A percentile compares a stretch with the other conserved stretches of the same genome.
phyloP scores from a whole-genome alignment of 2,113 vertebrate species.

The Otus sunia region DNA sequence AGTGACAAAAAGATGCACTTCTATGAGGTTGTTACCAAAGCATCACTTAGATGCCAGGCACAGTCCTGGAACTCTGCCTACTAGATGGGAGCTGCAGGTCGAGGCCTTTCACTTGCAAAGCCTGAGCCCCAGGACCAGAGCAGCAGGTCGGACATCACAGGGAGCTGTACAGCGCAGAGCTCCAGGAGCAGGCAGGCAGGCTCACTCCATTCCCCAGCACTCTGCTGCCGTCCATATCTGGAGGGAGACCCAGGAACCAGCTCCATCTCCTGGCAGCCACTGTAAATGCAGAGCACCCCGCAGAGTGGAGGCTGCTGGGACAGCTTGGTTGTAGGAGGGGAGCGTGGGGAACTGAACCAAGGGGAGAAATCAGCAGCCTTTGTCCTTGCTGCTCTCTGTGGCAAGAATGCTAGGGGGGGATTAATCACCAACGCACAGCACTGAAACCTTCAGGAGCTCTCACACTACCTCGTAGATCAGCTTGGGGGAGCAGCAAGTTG shows the following conservation, averaged over 20 bases:
- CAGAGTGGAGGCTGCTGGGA: not conserved
- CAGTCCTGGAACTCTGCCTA: not conserved
- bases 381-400: not conserved
- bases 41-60: not conserved
- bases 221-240: not conserved
- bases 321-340: not conserved
- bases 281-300: not conserved
- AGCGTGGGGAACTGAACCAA: not conserved
- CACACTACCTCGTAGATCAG: not conserved
- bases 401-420: not conserved
- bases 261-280: slow-evolving; percentile 52
- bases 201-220: not conserved
- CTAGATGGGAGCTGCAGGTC: not conserved
- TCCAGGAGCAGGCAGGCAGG: not conserved
- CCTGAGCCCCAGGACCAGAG: not conserved
- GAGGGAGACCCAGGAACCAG: not conserved
- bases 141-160: not conserved
- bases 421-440: not conserved
- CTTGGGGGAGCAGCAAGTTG: not conserved
- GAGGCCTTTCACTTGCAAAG: not conserved
- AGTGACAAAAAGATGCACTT: fast-evolving
- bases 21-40: not conserved
- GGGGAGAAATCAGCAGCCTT: not conserved
- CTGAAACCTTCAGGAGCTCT: not conserved
- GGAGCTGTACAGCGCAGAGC: not conserved